Conservation (phyloP, 1,140 invertebrate species). For the Drosophila funebris region DNA sequence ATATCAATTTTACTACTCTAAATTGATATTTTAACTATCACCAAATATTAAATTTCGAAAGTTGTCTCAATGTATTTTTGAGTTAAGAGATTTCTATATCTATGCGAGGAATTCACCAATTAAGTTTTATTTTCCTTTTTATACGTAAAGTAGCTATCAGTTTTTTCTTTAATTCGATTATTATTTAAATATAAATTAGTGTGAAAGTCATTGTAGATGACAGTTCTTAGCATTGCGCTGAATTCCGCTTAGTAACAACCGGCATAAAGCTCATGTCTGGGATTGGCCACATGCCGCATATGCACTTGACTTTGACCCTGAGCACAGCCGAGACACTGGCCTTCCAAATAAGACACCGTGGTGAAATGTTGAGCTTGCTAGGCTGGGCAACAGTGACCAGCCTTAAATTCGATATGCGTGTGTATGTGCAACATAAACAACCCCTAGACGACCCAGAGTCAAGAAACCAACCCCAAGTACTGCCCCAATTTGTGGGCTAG, state of each 20-base stretch:
- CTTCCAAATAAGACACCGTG: constrained; percentile 23
- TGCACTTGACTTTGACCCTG: constrained; percentile 30
- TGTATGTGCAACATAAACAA: constrained; percentile 7
- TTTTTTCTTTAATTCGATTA: too few relatives aligned
- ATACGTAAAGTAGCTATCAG: too few relatives aligned
- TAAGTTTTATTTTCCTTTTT: too few relatives aligned
- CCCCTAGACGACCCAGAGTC: background rate
- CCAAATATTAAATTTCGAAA: too few relatives aligned
- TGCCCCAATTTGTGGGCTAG: constrained; percentile 23
- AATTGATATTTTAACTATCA: too few relatives aligned
- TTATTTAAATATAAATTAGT: too few relatives aligned
- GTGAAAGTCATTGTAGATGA: too few relatives aligned
- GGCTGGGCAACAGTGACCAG: background rate
- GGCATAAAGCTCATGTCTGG: constrained; percentile 19
- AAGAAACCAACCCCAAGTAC: background rate
- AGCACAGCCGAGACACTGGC: constrained; percentile 26
- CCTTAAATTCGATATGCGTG: constrained; percentile 37
- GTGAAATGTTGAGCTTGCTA: constrained; percentile 32
- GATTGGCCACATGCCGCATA: background rate
- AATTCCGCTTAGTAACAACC: constrained; percentile 9
- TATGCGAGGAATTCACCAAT: too few relatives aligned
- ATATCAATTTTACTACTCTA: too few relatives aligned
- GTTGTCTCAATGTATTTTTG: too few relatives aligned
- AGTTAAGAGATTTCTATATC: too few relatives aligned
- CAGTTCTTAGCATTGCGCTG: background rate